Percentiles rank a stretch among this genome's conserved stretches.
These are phyloP conservation scores for Ophion ellenae DNA, from an alignment of 2,888 invertebrate species.

Conservation along the genomic window DNA sequence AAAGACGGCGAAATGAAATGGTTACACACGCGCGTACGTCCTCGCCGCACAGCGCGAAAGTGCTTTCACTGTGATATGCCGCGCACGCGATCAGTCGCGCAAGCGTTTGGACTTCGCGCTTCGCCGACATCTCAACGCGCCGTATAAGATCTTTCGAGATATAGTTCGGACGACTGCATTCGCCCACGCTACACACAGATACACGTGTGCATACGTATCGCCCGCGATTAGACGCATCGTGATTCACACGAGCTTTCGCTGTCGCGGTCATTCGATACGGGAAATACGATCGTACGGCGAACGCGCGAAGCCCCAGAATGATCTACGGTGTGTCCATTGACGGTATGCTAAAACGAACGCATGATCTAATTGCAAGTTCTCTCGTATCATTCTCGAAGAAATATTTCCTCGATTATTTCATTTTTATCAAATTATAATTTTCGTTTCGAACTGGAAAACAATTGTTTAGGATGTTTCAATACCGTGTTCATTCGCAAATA, in stretches of 20 bases:
- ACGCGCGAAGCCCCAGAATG: not conserved
- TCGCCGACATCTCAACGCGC: conserved; percentile 25
- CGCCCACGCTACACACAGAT: not conserved
- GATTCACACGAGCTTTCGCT: conserved; percentile 22
- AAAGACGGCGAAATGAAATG: conserved; percentile 33
- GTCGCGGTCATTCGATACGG: conserved; percentile 27
- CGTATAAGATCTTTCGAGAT: not conserved
- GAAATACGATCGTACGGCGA: not conserved
- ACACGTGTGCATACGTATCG: not conserved
- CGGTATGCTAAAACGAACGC: not conserved
- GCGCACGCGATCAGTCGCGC: conserved; percentile 64
- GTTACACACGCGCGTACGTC: conserved; percentile 23
- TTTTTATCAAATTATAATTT: not conserved
- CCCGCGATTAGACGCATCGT: not conserved
- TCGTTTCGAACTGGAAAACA: too few species aligned
- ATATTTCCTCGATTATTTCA: not conserved
- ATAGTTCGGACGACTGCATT: not conserved
- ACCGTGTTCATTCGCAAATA: too few species aligned
- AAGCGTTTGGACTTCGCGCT: conserved; percentile 43
- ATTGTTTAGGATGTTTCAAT: too few species aligned
- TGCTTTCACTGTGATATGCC: conserved; percentile 78
- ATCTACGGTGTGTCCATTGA: not conserved
- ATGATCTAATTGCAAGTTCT: not conserved
- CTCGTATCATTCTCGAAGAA: not conserved
- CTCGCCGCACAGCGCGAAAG: conserved; percentile 70